Conservation (phyloP, 2,797 vertebrate species). For the Neosilurus mollespiculum region DNA sequence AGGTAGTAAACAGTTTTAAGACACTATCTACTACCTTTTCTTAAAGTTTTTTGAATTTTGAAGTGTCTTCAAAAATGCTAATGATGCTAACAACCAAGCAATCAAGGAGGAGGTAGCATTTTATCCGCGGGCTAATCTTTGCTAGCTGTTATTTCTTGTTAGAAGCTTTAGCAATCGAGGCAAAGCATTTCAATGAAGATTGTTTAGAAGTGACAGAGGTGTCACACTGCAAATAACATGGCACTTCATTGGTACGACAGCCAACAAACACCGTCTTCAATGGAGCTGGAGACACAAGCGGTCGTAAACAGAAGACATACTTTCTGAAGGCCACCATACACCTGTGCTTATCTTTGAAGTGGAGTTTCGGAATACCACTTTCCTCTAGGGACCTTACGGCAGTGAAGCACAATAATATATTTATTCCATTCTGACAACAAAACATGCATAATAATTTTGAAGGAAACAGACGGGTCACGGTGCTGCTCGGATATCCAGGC, state of each 20-base stretch:
- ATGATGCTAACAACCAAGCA: background rate
- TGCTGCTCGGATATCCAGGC: conserved; percentile 69
- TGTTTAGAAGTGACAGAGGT: conserved; percentile 31
- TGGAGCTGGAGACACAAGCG: conserved; percentile 9
- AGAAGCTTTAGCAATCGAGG: background rate
- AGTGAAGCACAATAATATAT: conserved; percentile 71
- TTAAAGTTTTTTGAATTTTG: too few relatives aligned
- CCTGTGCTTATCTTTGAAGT: conserved; percentile 75
- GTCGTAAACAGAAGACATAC: conserved; percentile 55
- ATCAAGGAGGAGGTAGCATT: background rate
- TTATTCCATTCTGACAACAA: conserved; percentile 67
- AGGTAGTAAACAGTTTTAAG: too few relatives aligned
- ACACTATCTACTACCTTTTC: background rate
- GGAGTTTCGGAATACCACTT: conserved; percentile 63
- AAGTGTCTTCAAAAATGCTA: background rate
- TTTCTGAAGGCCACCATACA: conserved; percentile 68
- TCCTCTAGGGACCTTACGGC: conserved; percentile 63
- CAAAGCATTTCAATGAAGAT: conserved; percentile 13
- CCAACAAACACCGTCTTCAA: conserved; percentile 62
- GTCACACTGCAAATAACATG: conserved; percentile 30
- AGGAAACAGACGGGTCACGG: conserved; percentile 63
- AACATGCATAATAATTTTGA: conserved; percentile 30
- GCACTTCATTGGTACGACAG: conserved; percentile 27
- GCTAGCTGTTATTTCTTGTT: background rate
- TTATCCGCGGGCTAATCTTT: background rate